These are phyloP conservation scores for Apeira syringaria DNA, from an alignment of 2,888 invertebrate species.

Conservation along the genomic window DNA sequence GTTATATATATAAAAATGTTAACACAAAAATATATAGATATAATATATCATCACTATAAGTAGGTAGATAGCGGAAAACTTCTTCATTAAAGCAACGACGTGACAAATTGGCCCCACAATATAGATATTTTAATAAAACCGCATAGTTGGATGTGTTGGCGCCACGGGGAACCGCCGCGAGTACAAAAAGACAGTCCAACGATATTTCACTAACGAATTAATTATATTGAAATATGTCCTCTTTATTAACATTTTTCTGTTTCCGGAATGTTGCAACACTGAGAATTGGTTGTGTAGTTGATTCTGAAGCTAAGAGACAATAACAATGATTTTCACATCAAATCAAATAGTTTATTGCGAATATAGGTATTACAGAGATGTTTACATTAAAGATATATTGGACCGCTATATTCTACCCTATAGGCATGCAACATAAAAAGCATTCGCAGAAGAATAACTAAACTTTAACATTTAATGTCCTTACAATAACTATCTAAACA, in stretches of 20 bases:
- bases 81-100: conserved; percentile 7
- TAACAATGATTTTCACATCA: too few relatives aligned
- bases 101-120: conserved; percentile 13
- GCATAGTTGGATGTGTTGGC: conserved; percentile 24
- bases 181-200: conserved; percentile 16
- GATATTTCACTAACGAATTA: conserved; percentile 26
- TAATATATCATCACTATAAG: not conserved
- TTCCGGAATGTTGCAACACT: conserved; percentile 11
- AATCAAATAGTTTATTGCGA: too few relatives aligned
- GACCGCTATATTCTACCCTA: too few relatives aligned
- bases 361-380: too few relatives aligned
- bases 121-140: conserved; percentile 24
- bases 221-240: conserved; percentile 26
- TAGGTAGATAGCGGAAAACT: conserved; percentile 2
- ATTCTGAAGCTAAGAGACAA: too few relatives aligned
- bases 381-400: too few relatives aligned
- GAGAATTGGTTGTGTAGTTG: conserved; percentile 6
- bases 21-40: too few relatives aligned
- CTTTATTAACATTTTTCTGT: conserved; percentile 15
- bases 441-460: too few relatives aligned
- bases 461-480: too few relatives aligned
- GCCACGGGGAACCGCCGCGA: conserved; percentile 18
- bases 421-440: too few relatives aligned
- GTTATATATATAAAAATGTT: too few relatives aligned
- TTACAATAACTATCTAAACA: too few relatives aligned